phyloP scores from a whole-genome alignment of 2,113 vertebrate species.

The Perccottus glenii region DNA sequence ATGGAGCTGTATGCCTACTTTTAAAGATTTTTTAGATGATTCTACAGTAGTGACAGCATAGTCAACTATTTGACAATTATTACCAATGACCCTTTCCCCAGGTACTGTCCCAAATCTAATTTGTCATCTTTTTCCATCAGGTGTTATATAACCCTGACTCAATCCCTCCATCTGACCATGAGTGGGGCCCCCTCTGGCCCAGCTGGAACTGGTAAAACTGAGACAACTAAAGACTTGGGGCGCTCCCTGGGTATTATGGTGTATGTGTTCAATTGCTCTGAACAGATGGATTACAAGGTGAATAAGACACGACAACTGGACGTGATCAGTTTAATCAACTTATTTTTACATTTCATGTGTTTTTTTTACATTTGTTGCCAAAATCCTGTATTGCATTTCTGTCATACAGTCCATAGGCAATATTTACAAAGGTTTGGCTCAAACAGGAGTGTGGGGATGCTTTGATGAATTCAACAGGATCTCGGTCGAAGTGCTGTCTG shows the following conservation, averaged over 20 bases:
- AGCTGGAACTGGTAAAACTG: slow-evolving; percentile 79
- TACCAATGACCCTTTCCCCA: no score
- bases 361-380: not conserved
- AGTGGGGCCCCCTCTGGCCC: slow-evolving; percentile 77
- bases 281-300: slow-evolving; percentile 85
- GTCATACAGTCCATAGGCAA: slow-evolving; percentile 75
- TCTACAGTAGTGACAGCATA: no score
- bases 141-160: slow-evolving; percentile 80
- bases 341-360: not conserved
- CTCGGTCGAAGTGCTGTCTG: slow-evolving; percentile 80
- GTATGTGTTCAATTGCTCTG: slow-evolving; percentile 84
- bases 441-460: slow-evolving; percentile 78
- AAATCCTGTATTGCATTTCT: not conserved
- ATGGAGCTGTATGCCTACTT: no score
- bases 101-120: not conserved
- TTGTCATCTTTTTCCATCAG: slow-evolving; percentile 42
- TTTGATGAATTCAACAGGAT: slow-evolving; percentile 82
- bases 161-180: slow-evolving; percentile 74
- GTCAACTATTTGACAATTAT: no score
- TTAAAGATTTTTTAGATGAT: no score
- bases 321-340: not conserved
- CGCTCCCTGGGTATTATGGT: slow-evolving; percentile 82
- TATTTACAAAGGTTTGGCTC: slow-evolving; percentile 82
- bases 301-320: not conserved
- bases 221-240: slow-evolving; percentile 81